Evolutionary conservation across 2,113 vertebrate genomes (phyloP), one percentile per base, ranked within the genome.

Genomic region (Scartelaos histophorus): DNA sequence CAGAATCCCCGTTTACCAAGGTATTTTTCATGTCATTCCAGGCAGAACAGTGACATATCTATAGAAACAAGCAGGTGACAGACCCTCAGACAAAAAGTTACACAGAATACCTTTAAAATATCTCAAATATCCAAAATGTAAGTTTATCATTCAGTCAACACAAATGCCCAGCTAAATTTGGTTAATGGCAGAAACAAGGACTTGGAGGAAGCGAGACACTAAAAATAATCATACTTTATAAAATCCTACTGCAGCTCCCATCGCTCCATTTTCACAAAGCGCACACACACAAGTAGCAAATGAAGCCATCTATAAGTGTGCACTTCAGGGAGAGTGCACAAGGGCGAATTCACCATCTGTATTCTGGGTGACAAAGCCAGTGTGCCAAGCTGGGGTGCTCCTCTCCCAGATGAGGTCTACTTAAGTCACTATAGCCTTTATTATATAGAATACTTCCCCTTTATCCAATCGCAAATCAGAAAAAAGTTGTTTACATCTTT

Each of bases 271-370:
- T 73, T 35, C 74, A 78, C 69, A 81, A 86, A 82, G 70, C 43
- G 25, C 75, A 73, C 76, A 69, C 75, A 82, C 71, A 10, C n/a
- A 29, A 29, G 71, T 43, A 67, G 51, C 72, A 73, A 82, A 88
- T 82, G 81, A 69, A 90, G 82, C 80, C 79, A 85, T 89, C 80
- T 64, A 80, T 78, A 76, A 91, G 89, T 74, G 67, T n/a, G 69
- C 62, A 86, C 88, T 88, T 84, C 74, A 85, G 84, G 71, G 75
- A 82, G 75, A 88, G 86, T 87, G 87, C 86, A 87, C 82, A 80
- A 87, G 88, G 85, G 85, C 83, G 90, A 80, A 85, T 85, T 45
- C 75, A 87, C 87, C 84, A 89, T 89, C 87, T 88, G 80, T 87
- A 87, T 88, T 88, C 75, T 73, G 79, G 82, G 88, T 81, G 87